Evolutionary conservation across 2,113 vertebrate genomes (phyloP).

Genomic region (Agapornis roseicollis): DNA sequence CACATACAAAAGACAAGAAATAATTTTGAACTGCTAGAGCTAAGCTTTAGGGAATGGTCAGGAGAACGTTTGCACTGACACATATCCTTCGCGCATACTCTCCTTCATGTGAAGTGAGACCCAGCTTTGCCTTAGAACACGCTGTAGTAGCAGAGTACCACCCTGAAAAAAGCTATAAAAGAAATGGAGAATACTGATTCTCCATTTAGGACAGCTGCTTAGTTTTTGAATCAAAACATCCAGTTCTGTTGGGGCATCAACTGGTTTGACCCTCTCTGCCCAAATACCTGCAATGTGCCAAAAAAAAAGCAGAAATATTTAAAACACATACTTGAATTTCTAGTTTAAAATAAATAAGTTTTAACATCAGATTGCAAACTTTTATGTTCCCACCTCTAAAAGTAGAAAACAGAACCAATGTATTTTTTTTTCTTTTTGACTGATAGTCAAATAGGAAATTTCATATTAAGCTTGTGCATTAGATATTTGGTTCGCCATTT

Average conservation of each 20-base stretch:
- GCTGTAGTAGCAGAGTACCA: neutral
- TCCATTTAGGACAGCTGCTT: neutral
- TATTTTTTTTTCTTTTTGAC: neutral
- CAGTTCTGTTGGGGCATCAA: neutral
- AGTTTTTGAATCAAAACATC: neutral
- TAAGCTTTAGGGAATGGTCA: neutral
- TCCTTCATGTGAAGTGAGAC: neutral
- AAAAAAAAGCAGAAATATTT: neutral
- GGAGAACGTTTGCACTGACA: neutral
- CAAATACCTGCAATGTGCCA: neutral
- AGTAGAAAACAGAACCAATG: neutral
- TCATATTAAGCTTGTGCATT: neutral
- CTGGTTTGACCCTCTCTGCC: neutral
- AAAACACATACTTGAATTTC: neutral
- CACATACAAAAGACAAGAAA: neutral
- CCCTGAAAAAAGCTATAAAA: neutral
- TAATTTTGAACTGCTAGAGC: accelerated
- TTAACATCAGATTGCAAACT: neutral
- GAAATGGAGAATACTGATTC: neutral
- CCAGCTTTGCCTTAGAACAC: neutral
- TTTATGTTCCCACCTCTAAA: neutral
- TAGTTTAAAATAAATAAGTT: neutral
- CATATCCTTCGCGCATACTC: neutral
- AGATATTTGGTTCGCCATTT: neutral
- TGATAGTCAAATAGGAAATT: neutral